Percentiles rank a stretch among this genome's conserved stretches.
Evolutionary conservation across 2,113 vertebrate species (phyloP).

Genomic region (Jaculus jaculus): DNA sequence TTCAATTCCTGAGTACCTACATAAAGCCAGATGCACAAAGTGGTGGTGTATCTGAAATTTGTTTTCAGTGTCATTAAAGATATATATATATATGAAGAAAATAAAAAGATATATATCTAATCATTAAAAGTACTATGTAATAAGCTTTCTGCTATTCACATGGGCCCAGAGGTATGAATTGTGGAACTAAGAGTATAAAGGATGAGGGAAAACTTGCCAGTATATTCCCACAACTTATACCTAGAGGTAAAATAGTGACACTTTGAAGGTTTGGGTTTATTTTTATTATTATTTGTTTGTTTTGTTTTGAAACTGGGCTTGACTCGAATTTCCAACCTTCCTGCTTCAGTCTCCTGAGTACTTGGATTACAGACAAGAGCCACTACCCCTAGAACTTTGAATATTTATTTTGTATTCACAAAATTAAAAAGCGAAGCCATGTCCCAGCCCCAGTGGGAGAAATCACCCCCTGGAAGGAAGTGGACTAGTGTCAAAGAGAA

Average conservation of each 20-base stretch:
- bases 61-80: no score
- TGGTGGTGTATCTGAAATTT: no score
- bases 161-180: background rate
- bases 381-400: background rate
- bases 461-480: background rate
- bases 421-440: background rate
- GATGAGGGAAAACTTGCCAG: background rate
- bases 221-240: background rate
- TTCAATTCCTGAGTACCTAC: no score
- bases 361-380: background rate
- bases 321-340: background rate
- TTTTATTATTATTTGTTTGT: background rate
- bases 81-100: no score
- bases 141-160: background rate
- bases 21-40: no score
- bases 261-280: background rate
- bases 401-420: background rate
- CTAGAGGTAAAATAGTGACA: background rate
- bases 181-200: background rate
- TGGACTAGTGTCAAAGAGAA: background rate
- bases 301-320: background rate
- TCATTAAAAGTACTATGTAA: background rate
- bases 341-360: background rate
- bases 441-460: background rate
- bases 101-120: no score